A percentile compares a stretch with the other conserved stretches of the same genome.
These are phyloP conservation scores for Zosterops hypoxanthus DNA, from an alignment of 2,113 vertebrate genomes.

Conservation along the genomic window DNA sequence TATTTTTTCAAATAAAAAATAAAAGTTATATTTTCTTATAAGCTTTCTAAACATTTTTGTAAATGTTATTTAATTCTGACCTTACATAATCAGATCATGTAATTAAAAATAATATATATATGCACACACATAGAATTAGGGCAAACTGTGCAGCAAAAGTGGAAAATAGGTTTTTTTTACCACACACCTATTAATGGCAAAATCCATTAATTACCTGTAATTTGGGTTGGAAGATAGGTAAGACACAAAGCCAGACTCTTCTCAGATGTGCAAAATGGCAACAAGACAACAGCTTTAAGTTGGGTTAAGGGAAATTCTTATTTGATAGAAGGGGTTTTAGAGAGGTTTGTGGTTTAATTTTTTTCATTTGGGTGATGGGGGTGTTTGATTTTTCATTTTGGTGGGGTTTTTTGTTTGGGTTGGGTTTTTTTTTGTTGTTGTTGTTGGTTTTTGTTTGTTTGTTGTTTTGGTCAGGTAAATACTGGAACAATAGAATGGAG, in stretches of 20 bases:
- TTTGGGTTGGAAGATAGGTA: background rate
- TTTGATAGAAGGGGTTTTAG: background rate
- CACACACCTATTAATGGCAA: background rate
- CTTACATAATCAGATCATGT: background rate
- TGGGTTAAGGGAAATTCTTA: background rate
- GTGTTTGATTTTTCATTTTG: background rate
- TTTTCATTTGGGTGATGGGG: background rate
- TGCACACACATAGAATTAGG: background rate
- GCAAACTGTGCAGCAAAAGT: background rate
- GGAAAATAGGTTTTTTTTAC: background rate
- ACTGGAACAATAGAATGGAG: background rate
- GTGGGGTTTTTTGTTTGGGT: rapidly evolving
- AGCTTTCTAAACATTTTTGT: background rate
- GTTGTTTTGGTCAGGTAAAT: background rate
- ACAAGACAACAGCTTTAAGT: background rate
- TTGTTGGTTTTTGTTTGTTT: background rate
- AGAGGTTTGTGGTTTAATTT: background rate
- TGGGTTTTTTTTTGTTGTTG: background rate
- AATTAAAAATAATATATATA: background rate
- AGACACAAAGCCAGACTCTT: background rate
- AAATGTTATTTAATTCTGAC: background rate
- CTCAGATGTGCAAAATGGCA: background rate
- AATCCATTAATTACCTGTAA: background rate
- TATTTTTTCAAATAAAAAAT: background rate
- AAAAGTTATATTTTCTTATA: background rate